These are phyloP conservation scores for Sphyrna mokarran DNA, from an alignment of 2,113 vertebrate species.

Conservation along the genomic window DNA sequence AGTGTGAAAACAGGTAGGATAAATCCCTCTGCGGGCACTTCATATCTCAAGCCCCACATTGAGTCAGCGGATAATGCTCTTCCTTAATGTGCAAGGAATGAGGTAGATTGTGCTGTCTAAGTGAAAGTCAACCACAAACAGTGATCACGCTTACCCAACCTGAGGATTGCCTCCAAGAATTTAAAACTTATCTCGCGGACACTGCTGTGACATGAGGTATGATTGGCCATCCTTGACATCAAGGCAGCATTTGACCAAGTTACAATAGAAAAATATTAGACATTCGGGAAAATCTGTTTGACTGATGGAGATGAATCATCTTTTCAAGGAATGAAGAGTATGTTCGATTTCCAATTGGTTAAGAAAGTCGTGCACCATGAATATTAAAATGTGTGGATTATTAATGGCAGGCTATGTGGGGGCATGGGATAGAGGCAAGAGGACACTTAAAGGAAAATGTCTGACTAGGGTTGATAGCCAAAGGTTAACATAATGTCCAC, in stretches of 20 bases:
- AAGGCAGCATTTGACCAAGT: too few relatives aligned
- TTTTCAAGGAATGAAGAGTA: not conserved
- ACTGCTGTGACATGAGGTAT: not conserved
- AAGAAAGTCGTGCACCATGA: not conserved
- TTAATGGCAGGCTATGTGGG: not conserved
- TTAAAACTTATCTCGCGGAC: not conserved
- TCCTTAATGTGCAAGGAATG: not conserved
- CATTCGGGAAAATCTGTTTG: not conserved
- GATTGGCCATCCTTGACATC: not conserved
- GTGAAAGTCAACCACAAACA: not conserved
- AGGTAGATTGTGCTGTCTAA: not conserved
- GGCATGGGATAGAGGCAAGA: not conserved
- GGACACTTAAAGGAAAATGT: not conserved
- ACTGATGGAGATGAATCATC: not conserved
- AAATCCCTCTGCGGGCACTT: not conserved
- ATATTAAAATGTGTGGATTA: not conserved
- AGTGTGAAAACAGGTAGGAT: constrained; percentile 75
- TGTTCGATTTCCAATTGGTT: not conserved
- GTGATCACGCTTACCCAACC: not conserved
- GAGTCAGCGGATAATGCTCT: constrained; percentile 33
- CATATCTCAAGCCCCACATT: not conserved
- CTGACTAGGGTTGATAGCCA: not conserved
- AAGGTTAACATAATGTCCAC: not conserved
- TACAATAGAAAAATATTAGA: not conserved
- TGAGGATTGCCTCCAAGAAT: not conserved